Percentiles rank a stretch among this genome's conserved stretches.
These are phyloP conservation scores for Rhabdornis inornatus DNA, from an alignment of 2,113 vertebrate species.

Conservation along the genomic window DNA sequence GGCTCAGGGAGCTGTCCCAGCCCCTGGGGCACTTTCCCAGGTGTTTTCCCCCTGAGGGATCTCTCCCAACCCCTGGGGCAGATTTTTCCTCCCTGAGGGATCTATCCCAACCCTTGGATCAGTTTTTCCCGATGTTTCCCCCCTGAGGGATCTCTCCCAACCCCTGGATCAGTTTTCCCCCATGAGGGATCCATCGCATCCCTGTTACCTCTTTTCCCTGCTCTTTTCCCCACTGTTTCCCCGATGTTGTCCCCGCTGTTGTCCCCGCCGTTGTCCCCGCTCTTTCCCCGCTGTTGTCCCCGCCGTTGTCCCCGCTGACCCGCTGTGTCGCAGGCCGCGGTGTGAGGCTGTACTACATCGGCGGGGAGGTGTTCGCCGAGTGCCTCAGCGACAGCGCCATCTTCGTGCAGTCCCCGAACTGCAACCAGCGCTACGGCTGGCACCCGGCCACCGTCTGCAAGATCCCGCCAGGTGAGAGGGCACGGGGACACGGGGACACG, in stretches of 20 bases:
- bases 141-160: no score
- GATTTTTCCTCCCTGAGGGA: background rate
- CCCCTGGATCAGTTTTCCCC: background rate
- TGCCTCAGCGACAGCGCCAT: constrained; percentile 98
- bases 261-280: no score
- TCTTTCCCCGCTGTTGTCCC: no score
- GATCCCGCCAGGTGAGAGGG: constrained; percentile 86
- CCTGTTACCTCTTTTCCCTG: background rate
- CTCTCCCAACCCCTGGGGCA: accelerated
- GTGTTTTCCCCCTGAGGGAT: background rate
- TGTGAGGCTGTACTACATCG: constrained; percentile 96
- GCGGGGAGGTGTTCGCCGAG: constrained; percentile 97
- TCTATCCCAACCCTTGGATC: background rate
- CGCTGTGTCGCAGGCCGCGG: constrained; percentile 80
- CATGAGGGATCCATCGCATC: no score
- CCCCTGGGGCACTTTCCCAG: no score
- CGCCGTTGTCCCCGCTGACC: background rate
- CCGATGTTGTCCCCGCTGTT: no score
- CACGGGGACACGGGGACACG: no score
- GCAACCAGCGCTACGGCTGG: constrained; percentile 98
- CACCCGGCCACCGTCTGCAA: constrained; percentile 98
- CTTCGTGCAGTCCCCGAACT: constrained; percentile 98
- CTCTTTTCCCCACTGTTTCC: no score
- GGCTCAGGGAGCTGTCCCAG: background rate
- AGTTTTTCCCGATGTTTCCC: background rate